These are phyloP conservation scores for Phorcus lineatus DNA, from an alignment of 2,888 invertebrate species.

Conservation along the genomic window DNA sequence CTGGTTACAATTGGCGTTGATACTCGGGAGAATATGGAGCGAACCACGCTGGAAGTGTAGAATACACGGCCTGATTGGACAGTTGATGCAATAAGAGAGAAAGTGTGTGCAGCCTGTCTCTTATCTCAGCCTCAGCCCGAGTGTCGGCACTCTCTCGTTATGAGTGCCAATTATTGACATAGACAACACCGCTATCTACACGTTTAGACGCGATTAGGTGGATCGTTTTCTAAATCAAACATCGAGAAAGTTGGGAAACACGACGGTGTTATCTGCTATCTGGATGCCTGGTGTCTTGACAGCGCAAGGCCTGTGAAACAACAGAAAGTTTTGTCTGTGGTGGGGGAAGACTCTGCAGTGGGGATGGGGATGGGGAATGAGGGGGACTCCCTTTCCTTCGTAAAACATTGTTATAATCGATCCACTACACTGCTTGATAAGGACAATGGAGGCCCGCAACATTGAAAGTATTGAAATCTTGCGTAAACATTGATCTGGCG, in stretches of 20 bases:
- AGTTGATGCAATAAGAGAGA: no score
- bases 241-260: not conserved
- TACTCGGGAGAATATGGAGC: no score
- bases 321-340: not conserved
- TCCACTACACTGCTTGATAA: not conserved
- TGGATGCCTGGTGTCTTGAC: not conserved
- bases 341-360: not conserved
- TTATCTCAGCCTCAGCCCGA: no score
- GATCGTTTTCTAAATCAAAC: slow-evolving; percentile 16
- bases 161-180: not conserved
- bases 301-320: not conserved
- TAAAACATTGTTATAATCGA: slow-evolving; percentile 18
- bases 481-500: slow-evolving; percentile 7
- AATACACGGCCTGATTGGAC: no score
- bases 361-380: not conserved
- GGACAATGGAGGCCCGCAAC: slow-evolving; percentile 3
- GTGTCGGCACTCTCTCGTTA: no score
- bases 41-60: no score
- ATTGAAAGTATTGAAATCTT: slow-evolving; percentile 5
- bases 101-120: no score
- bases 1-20: no score
- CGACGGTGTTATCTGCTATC: not conserved
- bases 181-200: slow-evolving; percentile 10
- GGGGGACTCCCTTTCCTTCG: not conserved
- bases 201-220: not conserved